Conservation (phyloP, 1,140 invertebrate species). For the Brachionus koreanus region DNA sequence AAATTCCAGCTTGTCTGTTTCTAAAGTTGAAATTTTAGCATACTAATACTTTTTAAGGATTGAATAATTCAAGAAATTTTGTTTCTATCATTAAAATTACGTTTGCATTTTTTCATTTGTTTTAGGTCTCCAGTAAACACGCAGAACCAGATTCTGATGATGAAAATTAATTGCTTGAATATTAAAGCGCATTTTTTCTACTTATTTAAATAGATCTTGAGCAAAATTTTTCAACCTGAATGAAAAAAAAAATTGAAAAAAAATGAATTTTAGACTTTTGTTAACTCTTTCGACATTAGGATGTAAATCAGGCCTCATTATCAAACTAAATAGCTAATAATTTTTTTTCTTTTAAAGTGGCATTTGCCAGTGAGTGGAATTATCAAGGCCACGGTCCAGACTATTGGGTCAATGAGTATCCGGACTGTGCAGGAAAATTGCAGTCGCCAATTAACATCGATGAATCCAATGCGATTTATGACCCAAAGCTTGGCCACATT, state of each 20-base stretch:
- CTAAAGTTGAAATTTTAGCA: no score
- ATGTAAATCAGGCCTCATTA: neutral
- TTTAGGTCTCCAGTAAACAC: neutral
- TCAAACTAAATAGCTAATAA: neutral
- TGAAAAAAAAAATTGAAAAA: neutral
- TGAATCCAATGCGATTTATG: neutral
- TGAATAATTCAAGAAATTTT: no score
- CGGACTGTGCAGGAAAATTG: neutral
- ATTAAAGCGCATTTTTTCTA: neutral
- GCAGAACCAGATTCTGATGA: neutral
- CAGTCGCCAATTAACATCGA: conserved; percentile 34
- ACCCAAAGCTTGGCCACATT: neutral
- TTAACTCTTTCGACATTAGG: neutral
- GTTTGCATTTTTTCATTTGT: neutral
- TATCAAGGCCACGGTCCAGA: conserved; percentile 19
- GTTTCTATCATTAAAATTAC: no score
- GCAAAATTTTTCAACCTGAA: neutral
- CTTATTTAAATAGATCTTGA: neutral
- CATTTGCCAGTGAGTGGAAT: conserved; percentile 5
- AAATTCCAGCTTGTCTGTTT: no score
- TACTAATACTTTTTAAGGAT: no score
- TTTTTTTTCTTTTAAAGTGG: neutral
- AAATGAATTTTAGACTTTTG: neutral
- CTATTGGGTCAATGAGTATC: conserved; percentile 26
- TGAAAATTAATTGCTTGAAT: neutral